A percentile compares a stretch with the other conserved stretches of the same genome.
These are phyloP conservation scores for Alitta virens DNA, from an alignment of 2,888 invertebrate genomes.

Conservation along the genomic window DNA sequence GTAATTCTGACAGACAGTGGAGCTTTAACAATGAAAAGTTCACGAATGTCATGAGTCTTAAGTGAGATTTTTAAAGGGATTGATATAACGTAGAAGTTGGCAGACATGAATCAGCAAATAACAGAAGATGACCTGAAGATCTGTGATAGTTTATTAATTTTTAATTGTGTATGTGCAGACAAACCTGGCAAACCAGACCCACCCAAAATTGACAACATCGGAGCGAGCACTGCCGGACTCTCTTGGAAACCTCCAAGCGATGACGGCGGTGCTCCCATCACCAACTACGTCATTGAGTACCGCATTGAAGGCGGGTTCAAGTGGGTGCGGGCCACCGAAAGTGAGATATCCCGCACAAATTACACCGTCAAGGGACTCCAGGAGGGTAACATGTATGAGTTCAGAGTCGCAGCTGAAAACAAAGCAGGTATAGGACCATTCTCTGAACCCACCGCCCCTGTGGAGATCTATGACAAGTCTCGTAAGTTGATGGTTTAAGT, in stretches of 20 bases:
- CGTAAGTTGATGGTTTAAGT: constrained; percentile 7
- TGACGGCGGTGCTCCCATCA: constrained; percentile 37
- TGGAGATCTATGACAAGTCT: constrained; percentile 53
- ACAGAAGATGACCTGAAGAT: too few species aligned
- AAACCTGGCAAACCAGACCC: constrained; percentile 32
- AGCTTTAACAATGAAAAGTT: too few species aligned
- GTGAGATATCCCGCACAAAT: constrained; percentile 1
- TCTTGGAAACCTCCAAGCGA: constrained; percentile 48
- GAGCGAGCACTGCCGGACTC: constrained; percentile 78
- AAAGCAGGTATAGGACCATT: constrained; percentile 58
- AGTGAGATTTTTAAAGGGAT: too few species aligned
- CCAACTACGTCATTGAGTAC: constrained; percentile 60
- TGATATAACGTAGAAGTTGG: too few species aligned
- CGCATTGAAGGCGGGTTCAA: constrained; percentile 64
- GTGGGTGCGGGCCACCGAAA: constrained; percentile 34
- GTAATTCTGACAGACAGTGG: too few species aligned
- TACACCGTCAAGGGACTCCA: constrained; percentile 29
- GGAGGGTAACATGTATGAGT: constrained; percentile 64
- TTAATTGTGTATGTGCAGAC: too few species aligned
- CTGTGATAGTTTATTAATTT: too few species aligned
- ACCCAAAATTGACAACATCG: constrained; percentile 23
- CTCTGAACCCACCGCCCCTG: constrained; percentile 71
- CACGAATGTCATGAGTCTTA: too few species aligned
- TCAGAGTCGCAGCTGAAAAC: constrained; percentile 69
- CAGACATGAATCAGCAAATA: too few species aligned